Conservation (phyloP, 2,797 vertebrate genomes). For the Phoxinus dragarum region DNA sequence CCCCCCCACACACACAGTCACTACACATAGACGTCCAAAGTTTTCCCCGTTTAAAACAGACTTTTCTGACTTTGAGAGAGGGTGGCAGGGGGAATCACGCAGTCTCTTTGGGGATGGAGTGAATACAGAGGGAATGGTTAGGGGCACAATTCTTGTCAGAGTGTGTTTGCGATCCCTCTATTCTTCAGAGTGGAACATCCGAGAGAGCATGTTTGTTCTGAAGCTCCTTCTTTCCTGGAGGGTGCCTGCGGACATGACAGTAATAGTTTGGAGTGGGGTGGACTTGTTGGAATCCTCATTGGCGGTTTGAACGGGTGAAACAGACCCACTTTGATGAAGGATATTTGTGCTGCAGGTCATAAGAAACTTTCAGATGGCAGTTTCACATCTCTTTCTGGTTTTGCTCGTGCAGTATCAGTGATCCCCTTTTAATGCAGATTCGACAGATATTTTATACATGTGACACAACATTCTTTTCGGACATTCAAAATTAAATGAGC, state of each 20-base stretch:
- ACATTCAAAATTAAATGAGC: slow-evolving; percentile 13
- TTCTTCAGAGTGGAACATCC: slow-evolving; percentile 79
- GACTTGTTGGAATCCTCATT: slow-evolving; percentile 79
- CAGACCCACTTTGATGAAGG: slow-evolving; percentile 24
- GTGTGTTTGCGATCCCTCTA: slow-evolving; percentile 82
- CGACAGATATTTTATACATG: slow-evolving; percentile 29
- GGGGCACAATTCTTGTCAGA: slow-evolving; percentile 84
- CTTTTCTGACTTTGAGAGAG: slow-evolving; percentile 65
- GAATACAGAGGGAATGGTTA: slow-evolving; percentile 64
- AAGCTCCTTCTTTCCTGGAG: slow-evolving; percentile 79
- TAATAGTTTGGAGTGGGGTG: slow-evolving; percentile 80
- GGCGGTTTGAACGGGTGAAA: slow-evolving; percentile 83
- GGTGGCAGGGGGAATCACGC: slow-evolving; percentile 64
- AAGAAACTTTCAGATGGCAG: slow-evolving; percentile 24
- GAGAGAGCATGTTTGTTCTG: slow-evolving; percentile 88
- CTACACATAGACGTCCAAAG: slow-evolving; percentile 61
- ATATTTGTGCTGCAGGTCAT: slow-evolving; percentile 32
- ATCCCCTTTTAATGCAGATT: slow-evolving; percentile 28
- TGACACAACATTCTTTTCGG: background rate
- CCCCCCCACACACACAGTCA: slow-evolving; percentile 46
- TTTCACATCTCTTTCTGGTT: slow-evolving; percentile 29
- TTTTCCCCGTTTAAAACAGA: slow-evolving; percentile 61
- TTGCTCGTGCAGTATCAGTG: background rate
- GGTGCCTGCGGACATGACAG: slow-evolving; percentile 83
- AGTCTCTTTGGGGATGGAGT: slow-evolving; percentile 60